Evolutionary conservation across 2,888 invertebrate genomes (phyloP).

Genomic region (Anagyrus pseudococci): DNA sequence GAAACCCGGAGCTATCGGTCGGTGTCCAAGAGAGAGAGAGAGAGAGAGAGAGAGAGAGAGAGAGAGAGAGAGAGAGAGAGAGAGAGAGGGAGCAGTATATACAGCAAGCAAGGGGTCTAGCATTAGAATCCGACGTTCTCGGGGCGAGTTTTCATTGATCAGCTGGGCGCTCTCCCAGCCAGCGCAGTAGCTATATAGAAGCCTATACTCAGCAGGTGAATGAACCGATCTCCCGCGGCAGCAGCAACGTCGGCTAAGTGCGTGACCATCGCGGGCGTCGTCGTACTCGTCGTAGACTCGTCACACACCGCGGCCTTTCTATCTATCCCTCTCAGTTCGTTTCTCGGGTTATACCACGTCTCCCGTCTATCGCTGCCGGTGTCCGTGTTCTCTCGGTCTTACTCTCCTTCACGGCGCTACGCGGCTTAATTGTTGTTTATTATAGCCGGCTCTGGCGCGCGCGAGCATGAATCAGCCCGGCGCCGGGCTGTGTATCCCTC

Average conservation of each 20-base stretch:
- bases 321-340: too few species aligned
- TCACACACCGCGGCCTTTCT: too few species aligned
- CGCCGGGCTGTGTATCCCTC: neutral
- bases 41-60: too few species aligned
- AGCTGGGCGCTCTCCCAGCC: neutral
- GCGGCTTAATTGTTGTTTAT: constrained; percentile 30
- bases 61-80: too few species aligned
- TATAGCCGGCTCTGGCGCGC: neutral
- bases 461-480: constrained; percentile 24
- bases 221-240: constrained; percentile 15
- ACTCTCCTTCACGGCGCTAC: constrained; percentile 16
- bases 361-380: neutral
- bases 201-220: constrained; percentile 15
- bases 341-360: too few species aligned
- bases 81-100: too few species aligned
- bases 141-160: constrained; percentile 21
- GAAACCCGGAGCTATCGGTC: too few species aligned
- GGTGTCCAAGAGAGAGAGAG: too few species aligned
- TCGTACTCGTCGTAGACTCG: too few species aligned
- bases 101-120: neutral
- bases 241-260: constrained; percentile 1
- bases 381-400: neutral
- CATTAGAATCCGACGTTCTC: constrained; percentile 18
- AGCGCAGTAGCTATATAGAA: neutral
- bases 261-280: constrained; percentile 21